Base-by-base conservation (phyloP, 2,113 vertebrate species). In the Natator depressus region DNA sequence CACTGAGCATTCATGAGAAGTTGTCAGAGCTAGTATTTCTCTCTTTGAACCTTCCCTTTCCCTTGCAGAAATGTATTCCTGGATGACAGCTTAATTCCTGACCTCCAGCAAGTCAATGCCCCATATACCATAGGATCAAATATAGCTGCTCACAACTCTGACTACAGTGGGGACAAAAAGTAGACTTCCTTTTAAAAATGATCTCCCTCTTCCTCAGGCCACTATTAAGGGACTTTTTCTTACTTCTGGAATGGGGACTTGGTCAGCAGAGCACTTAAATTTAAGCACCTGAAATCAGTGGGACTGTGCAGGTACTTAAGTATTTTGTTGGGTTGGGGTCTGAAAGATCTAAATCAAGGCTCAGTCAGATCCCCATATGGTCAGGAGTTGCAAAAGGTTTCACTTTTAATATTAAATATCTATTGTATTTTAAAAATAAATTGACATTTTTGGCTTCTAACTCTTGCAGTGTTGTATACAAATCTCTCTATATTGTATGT, bases 141-240 rank as follows among this genome's bases (percentile, higher is more conserved):
- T 89, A 22, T 91, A 97, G 85, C 91, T 97, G 91, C 79, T 95
- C 16, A 3, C 47, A 75, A 76, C 4, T 42, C 75, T 35, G 38
- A n/a, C 85, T 89, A 17, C 65, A 75, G 57, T 82, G 62, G 3
- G 7, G 4, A 0, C 38, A 53, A 42, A 75, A 91, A 29, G 57
- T 25, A 76, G 31, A 13, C 84, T 95, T 93, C 82, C 85, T 89
- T 95, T 95, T 62, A 94, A 96, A 94, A 95, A 35, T 94, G 87
- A 93, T 85, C 89, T 91, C 88, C 59, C 89, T 89, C 14, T 93
- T 94, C 90, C 89, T 91, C 80, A 54, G 88, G 75, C 95, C 78
- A 84, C 88, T 93, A 82, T 76, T 87, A 87, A 93, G 42, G 92
- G 88, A 24, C 20, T 87, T 87, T 80, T 49, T 94, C 93, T 94